Percentiles rank a stretch among this genome's conserved stretches.
phyloP scores from a whole-genome alignment of 2,113 vertebrate species.

The Poeciliopsis turrubarensis region DNA sequence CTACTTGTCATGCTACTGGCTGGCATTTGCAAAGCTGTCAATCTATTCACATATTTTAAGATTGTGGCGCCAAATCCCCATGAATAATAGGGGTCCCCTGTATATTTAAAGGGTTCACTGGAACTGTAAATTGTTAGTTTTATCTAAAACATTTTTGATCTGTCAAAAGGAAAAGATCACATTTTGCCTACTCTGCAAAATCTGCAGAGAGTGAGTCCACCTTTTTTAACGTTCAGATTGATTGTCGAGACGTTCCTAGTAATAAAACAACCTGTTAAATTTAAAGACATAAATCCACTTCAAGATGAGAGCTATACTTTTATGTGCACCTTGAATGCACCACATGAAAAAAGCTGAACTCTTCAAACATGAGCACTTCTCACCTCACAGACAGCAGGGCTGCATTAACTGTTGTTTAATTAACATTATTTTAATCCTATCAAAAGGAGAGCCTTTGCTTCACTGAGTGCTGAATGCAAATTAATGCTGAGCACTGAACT shows the following conservation, averaged over 20 bases:
- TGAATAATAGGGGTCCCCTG: too few species aligned
- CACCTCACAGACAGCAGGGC: slow-evolving; percentile 19
- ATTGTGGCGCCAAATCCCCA: too few species aligned
- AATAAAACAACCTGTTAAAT: slow-evolving; percentile 10
- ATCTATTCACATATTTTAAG: too few species aligned
- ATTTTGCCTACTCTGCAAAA: too few species aligned
- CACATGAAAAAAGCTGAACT: slow-evolving; percentile 15
- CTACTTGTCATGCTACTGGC: too few species aligned
- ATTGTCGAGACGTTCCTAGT: slow-evolving; percentile 19
- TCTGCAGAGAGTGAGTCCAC: too few species aligned
- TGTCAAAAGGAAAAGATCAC: too few species aligned
- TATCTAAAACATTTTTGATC: too few species aligned
- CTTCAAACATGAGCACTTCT: slow-evolving; percentile 29
- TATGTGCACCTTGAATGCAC: slow-evolving; percentile 4
- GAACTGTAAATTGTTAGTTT: too few species aligned
- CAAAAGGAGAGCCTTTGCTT: slow-evolving; percentile 36
- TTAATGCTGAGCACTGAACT: slow-evolving; percentile 24
- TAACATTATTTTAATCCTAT: slow-evolving; percentile 63
- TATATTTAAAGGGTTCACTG: too few species aligned
- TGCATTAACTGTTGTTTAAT: slow-evolving; percentile 51
- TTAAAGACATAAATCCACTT: slow-evolving; percentile 4
- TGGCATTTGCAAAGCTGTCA: too few species aligned
- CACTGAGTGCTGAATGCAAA: slow-evolving; percentile 43
- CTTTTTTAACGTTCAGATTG: slow-evolving; percentile 4
- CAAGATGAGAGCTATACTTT: slow-evolving; percentile 5